phyloP scores from a whole-genome alignment of 2,113 vertebrate species.

The Sebastes schlegelii region DNA sequence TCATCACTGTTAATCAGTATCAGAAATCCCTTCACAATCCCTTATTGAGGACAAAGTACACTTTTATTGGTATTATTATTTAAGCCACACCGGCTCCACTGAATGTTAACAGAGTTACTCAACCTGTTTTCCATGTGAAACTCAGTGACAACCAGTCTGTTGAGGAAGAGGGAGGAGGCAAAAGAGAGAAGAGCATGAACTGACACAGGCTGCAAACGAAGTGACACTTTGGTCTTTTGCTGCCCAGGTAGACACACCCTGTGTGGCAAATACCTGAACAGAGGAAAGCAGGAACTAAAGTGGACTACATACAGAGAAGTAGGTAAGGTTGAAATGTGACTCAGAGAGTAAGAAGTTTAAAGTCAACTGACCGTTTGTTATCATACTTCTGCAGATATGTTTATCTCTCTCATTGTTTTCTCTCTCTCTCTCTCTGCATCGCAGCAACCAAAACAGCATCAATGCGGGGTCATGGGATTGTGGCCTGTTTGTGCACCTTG shows the following conservation, averaged over 20 bases:
- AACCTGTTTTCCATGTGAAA: neutral
- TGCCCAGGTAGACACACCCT: neutral
- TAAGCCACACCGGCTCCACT: fast-evolving
- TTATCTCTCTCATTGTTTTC: neutral
- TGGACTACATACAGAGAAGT: neutral
- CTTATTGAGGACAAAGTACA: neutral
- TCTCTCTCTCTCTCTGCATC: neutral
- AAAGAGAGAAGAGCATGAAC: neutral
- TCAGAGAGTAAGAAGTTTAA: neutral
- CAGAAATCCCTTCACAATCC: no score
- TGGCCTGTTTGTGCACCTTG: neutral
- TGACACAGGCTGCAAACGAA: no score
- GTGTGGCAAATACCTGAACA: neutral
- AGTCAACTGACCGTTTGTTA: neutral
- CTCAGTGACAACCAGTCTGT: neutral
- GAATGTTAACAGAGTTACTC: neutral
- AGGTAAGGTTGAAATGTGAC: neutral
- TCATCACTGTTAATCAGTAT: no score
- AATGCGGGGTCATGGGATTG: neutral
- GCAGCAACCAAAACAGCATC: neutral
- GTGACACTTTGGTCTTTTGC: neutral
- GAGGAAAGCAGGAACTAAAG: neutral
- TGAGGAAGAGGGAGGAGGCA: neutral
- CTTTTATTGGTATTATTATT: neutral
- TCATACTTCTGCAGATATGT: neutral